Percentiles rank a stretch among this genome's conserved stretches.
phyloP scores from a whole-genome alignment of 2,888 invertebrate genomes.

The Hemithea aestivaria region DNA sequence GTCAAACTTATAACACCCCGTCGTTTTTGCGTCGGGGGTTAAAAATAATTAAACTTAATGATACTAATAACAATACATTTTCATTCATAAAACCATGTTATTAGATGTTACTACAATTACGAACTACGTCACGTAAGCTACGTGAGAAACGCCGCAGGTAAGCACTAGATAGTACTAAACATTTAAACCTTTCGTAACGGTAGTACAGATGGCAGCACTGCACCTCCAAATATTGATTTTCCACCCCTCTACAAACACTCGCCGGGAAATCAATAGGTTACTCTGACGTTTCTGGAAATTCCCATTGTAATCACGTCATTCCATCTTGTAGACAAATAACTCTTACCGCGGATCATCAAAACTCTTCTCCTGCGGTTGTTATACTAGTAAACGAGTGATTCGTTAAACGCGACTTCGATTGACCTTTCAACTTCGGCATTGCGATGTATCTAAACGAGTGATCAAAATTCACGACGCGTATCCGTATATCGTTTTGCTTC shows the following conservation, averaged over 20 bases:
- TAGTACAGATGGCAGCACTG: constrained; percentile 57
- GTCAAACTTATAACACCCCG: too few relatives aligned
- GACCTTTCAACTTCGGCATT: constrained; percentile 31
- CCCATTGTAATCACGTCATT: constrained; percentile 43
- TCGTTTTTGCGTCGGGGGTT: too few relatives aligned
- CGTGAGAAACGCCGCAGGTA: too few relatives aligned
- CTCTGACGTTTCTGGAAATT: constrained; percentile 51
- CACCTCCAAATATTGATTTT: constrained; percentile 61
- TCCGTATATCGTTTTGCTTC: constrained; percentile 60
- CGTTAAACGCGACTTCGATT: constrained; percentile 17
- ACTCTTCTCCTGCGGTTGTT: constrained; percentile 1
- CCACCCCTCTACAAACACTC: constrained; percentile 29
- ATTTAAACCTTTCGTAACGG: constrained; percentile 11
- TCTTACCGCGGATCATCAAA: constrained; percentile 8
- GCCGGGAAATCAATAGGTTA: constrained; percentile 66
- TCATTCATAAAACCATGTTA: too few relatives aligned
- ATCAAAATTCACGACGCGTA: constrained; percentile 58
- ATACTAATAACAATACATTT: too few relatives aligned
- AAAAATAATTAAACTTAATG: too few relatives aligned
- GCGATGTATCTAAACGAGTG: constrained; percentile 55
- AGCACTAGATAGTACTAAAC: too few relatives aligned
- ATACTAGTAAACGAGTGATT: constrained; percentile 18
- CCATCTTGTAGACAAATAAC: constrained; percentile 28
- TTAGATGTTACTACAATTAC: too few relatives aligned
- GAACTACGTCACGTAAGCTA: too few relatives aligned